Evolutionary conservation across 2,888 invertebrate genomes (phyloP).

Genomic region (Hydrotaea cyrtoneurina): DNA sequence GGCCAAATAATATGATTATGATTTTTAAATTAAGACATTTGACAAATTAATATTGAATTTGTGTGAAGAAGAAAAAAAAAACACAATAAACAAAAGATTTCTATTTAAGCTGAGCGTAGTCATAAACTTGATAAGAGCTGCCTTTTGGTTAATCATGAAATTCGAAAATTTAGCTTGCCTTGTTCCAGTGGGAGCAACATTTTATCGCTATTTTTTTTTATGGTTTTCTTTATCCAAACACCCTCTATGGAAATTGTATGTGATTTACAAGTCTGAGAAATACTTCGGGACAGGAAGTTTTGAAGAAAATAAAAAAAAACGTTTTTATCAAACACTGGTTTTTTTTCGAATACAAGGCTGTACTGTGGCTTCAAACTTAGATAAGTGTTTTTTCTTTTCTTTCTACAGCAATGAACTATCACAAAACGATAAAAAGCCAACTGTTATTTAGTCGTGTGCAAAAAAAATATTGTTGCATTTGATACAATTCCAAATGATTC

Average conservation of each 20-base stretch:
- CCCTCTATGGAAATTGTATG: background rate
- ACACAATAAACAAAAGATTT: background rate
- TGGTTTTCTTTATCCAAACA: background rate
- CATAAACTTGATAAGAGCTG: background rate
- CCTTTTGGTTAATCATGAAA: background rate
- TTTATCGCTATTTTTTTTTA: background rate
- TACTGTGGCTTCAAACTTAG: slow-evolving; percentile 6
- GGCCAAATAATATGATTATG: background rate
- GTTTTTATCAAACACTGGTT: slow-evolving; percentile 8
- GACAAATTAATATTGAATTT: slow-evolving; percentile 9
- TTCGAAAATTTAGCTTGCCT: background rate
- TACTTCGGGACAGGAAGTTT: slow-evolving; percentile 31
- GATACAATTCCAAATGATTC: no score
- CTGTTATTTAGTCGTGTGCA: no score
- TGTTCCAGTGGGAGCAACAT: background rate
- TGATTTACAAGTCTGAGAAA: background rate
- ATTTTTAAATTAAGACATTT: background rate
- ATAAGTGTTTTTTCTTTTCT: no score
- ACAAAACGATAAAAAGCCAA: background rate
- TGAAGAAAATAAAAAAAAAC: background rate
- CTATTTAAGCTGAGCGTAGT: background rate
- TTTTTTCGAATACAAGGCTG: background rate
- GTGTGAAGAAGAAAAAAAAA: background rate
- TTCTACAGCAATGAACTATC: background rate
- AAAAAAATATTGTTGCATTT: no score